Evolutionary conservation across 2,888 invertebrate species (phyloP).

Genomic region (Biston stratarius): DNA sequence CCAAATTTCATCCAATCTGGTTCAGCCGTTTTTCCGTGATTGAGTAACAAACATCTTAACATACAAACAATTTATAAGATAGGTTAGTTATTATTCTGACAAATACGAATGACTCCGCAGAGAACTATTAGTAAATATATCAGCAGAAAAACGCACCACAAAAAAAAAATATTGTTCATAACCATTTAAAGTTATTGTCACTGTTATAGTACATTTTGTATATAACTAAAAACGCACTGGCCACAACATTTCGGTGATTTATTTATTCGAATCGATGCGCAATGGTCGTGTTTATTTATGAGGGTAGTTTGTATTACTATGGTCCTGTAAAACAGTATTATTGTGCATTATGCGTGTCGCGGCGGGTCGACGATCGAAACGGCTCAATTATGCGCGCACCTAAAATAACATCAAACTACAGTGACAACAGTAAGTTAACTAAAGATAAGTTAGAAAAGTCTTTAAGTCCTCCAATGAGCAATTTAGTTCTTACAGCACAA

Average conservation of each 20-base stretch:
- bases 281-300: conserved; percentile 22
- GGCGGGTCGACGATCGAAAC: conserved; percentile 70
- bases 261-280: conserved; percentile 17
- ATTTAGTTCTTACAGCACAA: too few species aligned
- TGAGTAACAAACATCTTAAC: too few species aligned
- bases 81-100: too few species aligned
- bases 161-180: neutral
- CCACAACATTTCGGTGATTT: conserved; percentile 21
- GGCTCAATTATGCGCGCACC: conserved; percentile 81
- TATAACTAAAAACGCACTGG: neutral
- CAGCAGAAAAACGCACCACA: too few species aligned
- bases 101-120: too few species aligned
- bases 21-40: too few species aligned
- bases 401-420: conserved; percentile 72
- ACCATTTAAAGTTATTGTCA: neutral
- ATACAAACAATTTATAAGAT: too few species aligned
- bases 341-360: conserved; percentile 68
- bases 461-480: too few species aligned
- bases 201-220: neutral
- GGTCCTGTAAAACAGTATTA: conserved; percentile 28
- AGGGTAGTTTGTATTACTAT: conserved; percentile 3
- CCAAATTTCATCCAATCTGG: too few species aligned
- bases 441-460: neutral
- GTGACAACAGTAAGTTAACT: conserved; percentile 14
- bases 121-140: too few species aligned